Evolutionary conservation across 2,113 vertebrate species (phyloP).

Genomic region (Pseudolaguvia tuberculata): DNA sequence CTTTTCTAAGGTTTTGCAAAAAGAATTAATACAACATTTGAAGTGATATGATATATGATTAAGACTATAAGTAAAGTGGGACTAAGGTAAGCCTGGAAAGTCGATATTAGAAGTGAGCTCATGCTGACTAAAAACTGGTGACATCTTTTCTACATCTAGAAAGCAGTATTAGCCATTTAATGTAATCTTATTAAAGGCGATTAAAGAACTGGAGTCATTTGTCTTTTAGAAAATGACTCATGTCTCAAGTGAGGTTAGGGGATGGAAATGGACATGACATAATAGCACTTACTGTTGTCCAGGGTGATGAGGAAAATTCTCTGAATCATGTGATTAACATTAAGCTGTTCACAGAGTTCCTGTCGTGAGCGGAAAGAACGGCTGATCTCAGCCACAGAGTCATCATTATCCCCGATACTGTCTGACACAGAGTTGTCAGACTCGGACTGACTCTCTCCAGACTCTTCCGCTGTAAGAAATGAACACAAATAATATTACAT

Average conservation of each 20-base stretch:
- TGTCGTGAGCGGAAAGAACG: constrained; percentile 92
- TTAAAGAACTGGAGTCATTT: constrained; percentile 13
- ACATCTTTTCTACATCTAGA: constrained; percentile 18
- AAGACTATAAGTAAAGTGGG: not conserved
- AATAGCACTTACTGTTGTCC: constrained; percentile 86
- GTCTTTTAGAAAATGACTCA: not conserved
- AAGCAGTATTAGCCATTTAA: constrained; percentile 23
- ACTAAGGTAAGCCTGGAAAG: not conserved
- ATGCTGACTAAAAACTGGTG: constrained; percentile 6
- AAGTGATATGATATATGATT: no score
- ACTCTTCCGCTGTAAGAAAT: constrained; percentile 71
- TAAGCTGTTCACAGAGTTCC: constrained; percentile 95
- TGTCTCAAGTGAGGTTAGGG: not conserved
- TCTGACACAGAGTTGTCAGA: constrained; percentile 93
- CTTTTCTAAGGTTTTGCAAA: no score
- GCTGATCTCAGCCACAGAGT: constrained; percentile 91
- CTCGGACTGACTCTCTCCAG: constrained; percentile 85
- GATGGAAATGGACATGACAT: no score
- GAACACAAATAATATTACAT: constrained; percentile 8
- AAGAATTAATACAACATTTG: no score
- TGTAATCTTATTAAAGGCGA: constrained; percentile 20
- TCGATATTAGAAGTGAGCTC: constrained; percentile 6
- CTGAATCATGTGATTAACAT: constrained; percentile 99
- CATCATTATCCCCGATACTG: constrained; percentile 93
- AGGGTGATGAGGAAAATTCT: constrained; percentile 95